phyloP scores from a whole-genome alignment of 2,797 vertebrate genomes.

The Emydoidea blandingii region DNA sequence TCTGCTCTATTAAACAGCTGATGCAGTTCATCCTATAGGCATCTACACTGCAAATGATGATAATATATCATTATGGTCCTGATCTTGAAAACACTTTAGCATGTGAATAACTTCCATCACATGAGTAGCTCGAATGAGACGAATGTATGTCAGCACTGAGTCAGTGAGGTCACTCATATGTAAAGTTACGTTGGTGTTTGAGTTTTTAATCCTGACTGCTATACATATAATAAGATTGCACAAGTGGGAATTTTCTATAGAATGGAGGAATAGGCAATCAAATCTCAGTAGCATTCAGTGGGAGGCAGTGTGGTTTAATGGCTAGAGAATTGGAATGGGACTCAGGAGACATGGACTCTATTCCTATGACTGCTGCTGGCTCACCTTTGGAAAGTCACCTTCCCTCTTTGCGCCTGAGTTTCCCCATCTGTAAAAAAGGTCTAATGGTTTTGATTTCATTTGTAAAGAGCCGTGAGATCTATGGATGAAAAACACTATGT shows the following conservation, averaged over 20 bases:
- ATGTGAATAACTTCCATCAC: neutral
- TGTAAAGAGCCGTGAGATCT: neutral
- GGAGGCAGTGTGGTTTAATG: neutral
- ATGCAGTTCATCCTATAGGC: slow-evolving; percentile 66
- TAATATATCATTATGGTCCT: slow-evolving; percentile 67
- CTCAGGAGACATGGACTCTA: neutral
- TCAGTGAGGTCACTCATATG: neutral
- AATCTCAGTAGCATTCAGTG: neutral
- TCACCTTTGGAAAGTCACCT: neutral
- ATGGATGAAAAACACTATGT: neutral
- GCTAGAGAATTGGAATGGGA: neutral
- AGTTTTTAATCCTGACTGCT: neutral
- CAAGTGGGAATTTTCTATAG: neutral
- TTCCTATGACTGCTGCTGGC: neutral
- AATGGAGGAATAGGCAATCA: neutral
- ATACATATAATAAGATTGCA: neutral
- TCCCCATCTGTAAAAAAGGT: neutral
- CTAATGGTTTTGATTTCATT: neutral
- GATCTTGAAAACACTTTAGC: slow-evolving; percentile 6
- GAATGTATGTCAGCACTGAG: neutral
- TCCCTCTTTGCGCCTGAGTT: neutral
- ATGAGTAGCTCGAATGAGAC: neutral
- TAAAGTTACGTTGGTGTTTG: neutral
- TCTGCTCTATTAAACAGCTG: slow-evolving; percentile 64
- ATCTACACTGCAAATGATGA: slow-evolving; percentile 48